Conservation (phyloP, 2,113 vertebrate species). For the Solenodon paradoxus region DNA sequence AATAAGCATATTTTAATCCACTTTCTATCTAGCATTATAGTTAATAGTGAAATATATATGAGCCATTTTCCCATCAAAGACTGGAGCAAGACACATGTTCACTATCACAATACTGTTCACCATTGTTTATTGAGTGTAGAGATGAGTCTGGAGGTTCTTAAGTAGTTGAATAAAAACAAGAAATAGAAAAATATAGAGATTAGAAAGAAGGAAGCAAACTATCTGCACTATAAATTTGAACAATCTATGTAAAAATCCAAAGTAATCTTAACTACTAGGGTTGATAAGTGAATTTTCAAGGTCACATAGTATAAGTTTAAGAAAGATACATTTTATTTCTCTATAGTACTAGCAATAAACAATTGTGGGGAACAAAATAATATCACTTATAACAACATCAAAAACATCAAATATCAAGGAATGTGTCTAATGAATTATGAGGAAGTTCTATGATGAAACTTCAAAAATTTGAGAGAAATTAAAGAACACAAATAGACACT, state of each 20-base stretch:
- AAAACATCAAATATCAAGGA: neutral
- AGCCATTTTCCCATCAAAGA: neutral
- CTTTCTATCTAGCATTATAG: neutral
- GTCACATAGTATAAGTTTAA: neutral
- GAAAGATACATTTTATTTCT: neutral
- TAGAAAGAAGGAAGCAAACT: neutral
- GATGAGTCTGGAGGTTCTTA: neutral
- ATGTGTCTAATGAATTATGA: neutral
- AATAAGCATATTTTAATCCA: neutral
- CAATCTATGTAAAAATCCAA: neutral
- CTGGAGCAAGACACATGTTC: neutral
- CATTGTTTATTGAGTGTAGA: too few relatives aligned
- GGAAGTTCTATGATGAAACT: neutral
- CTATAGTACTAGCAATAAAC: neutral
- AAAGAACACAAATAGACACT: neutral
- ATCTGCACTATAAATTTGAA: neutral
- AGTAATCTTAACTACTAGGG: neutral
- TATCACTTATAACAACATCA: neutral
- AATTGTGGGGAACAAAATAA: neutral
- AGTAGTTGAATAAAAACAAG: neutral
- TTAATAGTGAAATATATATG: neutral
- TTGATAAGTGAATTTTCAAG: neutral
- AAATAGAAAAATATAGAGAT: neutral
- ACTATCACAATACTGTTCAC: neutral
- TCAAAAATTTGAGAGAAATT: neutral